These are phyloP conservation scores for Stratiomys singularior DNA, from an alignment of 2,888 invertebrate species.

Conservation along the genomic window DNA sequence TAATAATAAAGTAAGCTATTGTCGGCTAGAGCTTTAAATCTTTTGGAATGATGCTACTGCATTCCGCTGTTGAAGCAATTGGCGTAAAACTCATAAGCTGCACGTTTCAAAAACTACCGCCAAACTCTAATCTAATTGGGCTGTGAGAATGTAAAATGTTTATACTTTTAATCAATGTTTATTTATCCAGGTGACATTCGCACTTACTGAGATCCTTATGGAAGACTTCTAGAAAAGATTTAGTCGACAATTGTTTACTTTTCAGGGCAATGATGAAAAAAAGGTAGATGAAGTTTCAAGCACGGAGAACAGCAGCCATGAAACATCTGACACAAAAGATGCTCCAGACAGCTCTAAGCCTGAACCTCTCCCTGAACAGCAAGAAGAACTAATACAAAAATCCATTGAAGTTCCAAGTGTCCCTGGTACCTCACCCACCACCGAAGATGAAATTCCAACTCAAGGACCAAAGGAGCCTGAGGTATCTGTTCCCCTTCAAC, in stretches of 20 bases:
- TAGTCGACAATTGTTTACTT: slow-evolving; percentile 67
- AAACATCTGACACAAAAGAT: slow-evolving; percentile 34
- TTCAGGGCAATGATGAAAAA: slow-evolving; percentile 62
- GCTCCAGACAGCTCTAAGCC: neutral
- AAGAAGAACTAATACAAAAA: slow-evolving; percentile 8
- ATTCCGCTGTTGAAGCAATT: neutral
- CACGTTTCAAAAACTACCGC: neutral
- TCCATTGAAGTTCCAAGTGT: too few species aligned
- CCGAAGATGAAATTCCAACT: too few species aligned
- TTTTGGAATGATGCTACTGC: neutral
- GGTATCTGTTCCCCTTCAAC: too few species aligned
- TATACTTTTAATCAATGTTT: slow-evolving; percentile 17
- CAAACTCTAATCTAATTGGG: neutral
- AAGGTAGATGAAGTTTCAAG: slow-evolving; percentile 14
- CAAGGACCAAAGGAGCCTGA: too few species aligned
- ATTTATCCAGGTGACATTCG: slow-evolving; percentile 24
- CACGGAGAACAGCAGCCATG: slow-evolving; percentile 48
- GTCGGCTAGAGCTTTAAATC: slow-evolving; percentile 58
- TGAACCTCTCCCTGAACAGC: slow-evolving; percentile 37
- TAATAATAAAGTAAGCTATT: slow-evolving; percentile 64
- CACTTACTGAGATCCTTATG: neutral
- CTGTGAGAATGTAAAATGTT: neutral
- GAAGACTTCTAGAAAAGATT: slow-evolving; percentile 53
- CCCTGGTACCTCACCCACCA: too few species aligned
- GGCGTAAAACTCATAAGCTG: neutral